phyloP scores from a whole-genome alignment of 2,888 invertebrate species.

The Itoplectis maculator region DNA sequence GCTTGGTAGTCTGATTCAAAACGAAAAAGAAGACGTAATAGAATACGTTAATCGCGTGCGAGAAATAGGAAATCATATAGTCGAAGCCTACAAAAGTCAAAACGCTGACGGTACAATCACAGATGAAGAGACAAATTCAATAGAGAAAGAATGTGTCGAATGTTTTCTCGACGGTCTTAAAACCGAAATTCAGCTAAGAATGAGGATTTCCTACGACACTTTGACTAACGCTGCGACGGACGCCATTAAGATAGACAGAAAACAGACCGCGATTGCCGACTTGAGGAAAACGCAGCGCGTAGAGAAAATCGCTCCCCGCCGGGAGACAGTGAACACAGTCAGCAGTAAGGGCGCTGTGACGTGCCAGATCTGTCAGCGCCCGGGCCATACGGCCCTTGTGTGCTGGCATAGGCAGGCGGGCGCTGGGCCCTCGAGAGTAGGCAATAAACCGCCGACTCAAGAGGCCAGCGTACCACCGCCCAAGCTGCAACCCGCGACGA shows the following conservation, averaged over 20 bases:
- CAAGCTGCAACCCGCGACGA: neutral
- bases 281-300: neutral
- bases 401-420: neutral
- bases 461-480: neutral
- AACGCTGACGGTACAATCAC: neutral
- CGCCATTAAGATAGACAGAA: conserved; percentile 27
- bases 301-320: neutral
- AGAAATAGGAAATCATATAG: conserved; percentile 36
- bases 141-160: conserved; percentile 23
- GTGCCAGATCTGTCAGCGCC: neutral
- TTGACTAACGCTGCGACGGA: conserved; percentile 14
- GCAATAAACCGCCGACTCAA: neutral
- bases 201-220: neutral
- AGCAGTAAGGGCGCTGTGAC: neutral
- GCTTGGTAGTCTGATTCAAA: neutral
- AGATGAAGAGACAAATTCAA: neutral
- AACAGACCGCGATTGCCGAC: conserved; percentile 13
- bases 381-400: neutral
- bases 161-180: conserved; percentile 44
- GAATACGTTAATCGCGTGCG: conserved; percentile 35
- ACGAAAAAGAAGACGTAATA: conserved; percentile 30
- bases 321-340: neutral
- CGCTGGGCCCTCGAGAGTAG: conserved; percentile 2
- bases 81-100: conserved; percentile 22
- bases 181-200: conserved; percentile 25